A percentile compares a stretch with the other conserved stretches of the same genome.
Conservation (phyloP, 2,113 vertebrate species). For the Chamaea fasciata region DNA sequence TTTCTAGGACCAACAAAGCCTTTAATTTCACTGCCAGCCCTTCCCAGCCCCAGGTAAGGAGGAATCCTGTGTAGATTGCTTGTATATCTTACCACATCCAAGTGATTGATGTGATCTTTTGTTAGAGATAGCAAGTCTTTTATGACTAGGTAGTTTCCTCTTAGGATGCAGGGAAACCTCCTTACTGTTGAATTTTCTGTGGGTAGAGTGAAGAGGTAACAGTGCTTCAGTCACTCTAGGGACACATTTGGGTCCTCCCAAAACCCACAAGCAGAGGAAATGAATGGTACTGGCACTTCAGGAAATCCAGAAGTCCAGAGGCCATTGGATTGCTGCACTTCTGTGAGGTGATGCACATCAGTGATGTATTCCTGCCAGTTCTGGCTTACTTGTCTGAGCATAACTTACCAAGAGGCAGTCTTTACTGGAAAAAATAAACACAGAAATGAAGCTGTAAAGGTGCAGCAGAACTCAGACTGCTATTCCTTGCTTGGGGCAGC, state of each 20-base stretch:
- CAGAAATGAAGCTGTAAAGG: background rate
- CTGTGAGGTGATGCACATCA: background rate
- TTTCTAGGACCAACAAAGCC: slow-evolving; percentile 71
- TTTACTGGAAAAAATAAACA: background rate
- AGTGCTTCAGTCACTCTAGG: background rate
- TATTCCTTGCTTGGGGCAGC: background rate
- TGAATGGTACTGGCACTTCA: background rate
- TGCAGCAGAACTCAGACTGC: background rate
- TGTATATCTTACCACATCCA: background rate
- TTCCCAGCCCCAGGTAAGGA: slow-evolving; percentile 80
- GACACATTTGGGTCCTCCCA: background rate
- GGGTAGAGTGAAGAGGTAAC: background rate
- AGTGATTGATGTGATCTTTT: background rate
- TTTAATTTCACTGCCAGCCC: slow-evolving; percentile 80
- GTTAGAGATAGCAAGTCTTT: background rate
- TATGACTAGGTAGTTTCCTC: background rate
- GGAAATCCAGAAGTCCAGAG: background rate
- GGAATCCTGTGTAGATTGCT: background rate
- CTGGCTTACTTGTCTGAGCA: background rate
- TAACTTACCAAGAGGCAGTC: background rate
- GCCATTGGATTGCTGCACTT: background rate
- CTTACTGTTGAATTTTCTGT: background rate
- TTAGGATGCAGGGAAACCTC: background rate
- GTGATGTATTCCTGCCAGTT: background rate
- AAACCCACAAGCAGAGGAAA: background rate